These are phyloP conservation scores for Enoplosus armatus DNA, from an alignment of 2,797 vertebrate genomes.

Conservation along the genomic window DNA sequence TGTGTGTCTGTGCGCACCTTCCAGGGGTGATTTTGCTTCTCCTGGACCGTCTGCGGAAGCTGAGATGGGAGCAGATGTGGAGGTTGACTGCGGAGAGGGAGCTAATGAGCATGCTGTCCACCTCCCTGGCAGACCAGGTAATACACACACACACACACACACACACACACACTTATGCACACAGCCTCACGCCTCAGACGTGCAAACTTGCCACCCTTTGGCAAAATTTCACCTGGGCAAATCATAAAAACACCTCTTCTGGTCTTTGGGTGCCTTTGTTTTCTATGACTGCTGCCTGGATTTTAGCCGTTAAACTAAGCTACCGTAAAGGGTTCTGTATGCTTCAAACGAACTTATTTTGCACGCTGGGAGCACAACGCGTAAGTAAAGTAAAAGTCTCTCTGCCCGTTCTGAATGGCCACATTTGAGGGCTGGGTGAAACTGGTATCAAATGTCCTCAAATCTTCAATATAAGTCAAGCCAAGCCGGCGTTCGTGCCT, in stretches of 20 bases:
- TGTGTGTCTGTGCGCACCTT: conserved; percentile 32
- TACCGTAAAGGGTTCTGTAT: background rate
- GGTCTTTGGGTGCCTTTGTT: background rate
- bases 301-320: background rate
- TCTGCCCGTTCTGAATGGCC: background rate
- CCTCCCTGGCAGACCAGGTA: conserved; percentile 98
- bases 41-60: conserved; percentile 94
- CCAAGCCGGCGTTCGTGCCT: too few species aligned
- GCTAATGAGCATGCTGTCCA: conserved; percentile 99
- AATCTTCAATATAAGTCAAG: too few species aligned
- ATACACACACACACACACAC: conserved; percentile 15
- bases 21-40: conserved; percentile 96
- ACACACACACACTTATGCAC: conserved; percentile 14
- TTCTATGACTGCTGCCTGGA: background rate
- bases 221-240: background rate
- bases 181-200: background rate
- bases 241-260: background rate
- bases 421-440: background rate
- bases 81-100: conserved; percentile 96
- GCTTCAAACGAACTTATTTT: too few species aligned
- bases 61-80: conserved; percentile 99
- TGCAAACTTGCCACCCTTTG: background rate
- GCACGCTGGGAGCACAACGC: too few species aligned
- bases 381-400: background rate
- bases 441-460: too few species aligned